phyloP scores from a whole-genome alignment of 2,888 invertebrate species.

The Himalopsyche anomala region DNA sequence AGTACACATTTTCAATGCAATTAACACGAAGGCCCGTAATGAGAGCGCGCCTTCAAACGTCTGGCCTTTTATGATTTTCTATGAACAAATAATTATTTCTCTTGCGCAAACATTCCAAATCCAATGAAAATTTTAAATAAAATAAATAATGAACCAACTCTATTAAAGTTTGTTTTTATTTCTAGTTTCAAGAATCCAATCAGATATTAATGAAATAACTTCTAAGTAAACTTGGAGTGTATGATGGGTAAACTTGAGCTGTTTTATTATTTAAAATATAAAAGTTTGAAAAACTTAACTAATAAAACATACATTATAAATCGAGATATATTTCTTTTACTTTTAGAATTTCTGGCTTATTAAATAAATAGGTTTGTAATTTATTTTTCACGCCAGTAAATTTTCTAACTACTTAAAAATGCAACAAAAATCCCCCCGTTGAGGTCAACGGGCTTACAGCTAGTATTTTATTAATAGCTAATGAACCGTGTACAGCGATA shows the following conservation, averaged over 20 bases:
- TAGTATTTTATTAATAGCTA: too few relatives aligned
- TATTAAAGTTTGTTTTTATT: constrained; percentile 28
- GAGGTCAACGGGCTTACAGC: too few relatives aligned
- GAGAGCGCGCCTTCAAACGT: neutral
- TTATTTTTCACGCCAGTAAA: too few relatives aligned
- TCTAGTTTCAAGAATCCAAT: constrained; percentile 30
- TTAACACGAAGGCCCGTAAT: constrained; percentile 34
- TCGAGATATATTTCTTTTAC: too few relatives aligned
- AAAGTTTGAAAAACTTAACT: too few relatives aligned
- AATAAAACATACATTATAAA: too few relatives aligned
- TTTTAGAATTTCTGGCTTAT: too few relatives aligned
- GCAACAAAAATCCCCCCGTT: too few relatives aligned
- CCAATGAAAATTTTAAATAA: constrained; percentile 22
- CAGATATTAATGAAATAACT: constrained; percentile 5
- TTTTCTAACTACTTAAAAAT: too few relatives aligned
- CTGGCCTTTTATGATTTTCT: constrained; percentile 12
- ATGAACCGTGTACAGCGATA: too few relatives aligned
- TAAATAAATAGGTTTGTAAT: too few relatives aligned
- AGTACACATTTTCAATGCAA: constrained; percentile 7
- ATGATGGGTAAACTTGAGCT: neutral
- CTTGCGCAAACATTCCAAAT: neutral
- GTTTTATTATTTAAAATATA: too few relatives aligned
- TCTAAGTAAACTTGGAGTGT: neutral
- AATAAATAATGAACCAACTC: constrained; percentile 23
- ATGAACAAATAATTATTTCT: constrained; percentile 23